Percentiles rank a stretch among this genome's conserved stretches.
Evolutionary conservation across 2,888 invertebrate genomes (phyloP).

Genomic region (Perizoma affinitatum): DNA sequence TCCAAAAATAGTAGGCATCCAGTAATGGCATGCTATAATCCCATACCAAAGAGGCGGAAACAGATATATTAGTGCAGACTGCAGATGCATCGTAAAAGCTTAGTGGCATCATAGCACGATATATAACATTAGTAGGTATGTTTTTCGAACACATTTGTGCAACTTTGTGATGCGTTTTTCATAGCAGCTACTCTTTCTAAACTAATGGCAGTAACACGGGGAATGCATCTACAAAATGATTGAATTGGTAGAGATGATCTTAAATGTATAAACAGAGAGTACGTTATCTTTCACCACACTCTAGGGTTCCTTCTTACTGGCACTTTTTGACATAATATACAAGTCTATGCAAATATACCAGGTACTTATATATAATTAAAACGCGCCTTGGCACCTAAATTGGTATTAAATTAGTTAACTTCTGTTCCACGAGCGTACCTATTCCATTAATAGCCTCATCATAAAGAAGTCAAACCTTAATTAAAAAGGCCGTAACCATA

Average conservation of each 20-base stretch:
- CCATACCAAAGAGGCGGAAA: constrained; percentile 19
- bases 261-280: too few relatives aligned
- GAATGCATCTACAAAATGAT: too few relatives aligned
- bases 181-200: too few relatives aligned
- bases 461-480: constrained; percentile 33
- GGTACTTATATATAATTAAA: neutral
- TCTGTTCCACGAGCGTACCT: constrained; percentile 2
- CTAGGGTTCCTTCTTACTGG: too few relatives aligned
- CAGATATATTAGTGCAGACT: constrained; percentile 14
- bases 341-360: neutral
- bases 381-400: neutral
- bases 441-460: constrained; percentile 15
- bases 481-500: constrained; percentile 32
- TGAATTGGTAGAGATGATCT: too few relatives aligned
- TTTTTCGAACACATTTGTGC: constrained; percentile 19
- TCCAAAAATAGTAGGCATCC: neutral
- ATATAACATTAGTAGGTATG: neutral
- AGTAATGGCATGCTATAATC: constrained; percentile 12
- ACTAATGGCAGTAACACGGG: too few relatives aligned
- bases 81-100: constrained; percentile 26
- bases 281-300: too few relatives aligned
- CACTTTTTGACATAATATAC: too few relatives aligned
- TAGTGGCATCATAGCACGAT: constrained; percentile 15
- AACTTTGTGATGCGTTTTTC: constrained; percentile 16
- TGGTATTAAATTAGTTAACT: constrained; percentile 7